Evolutionary conservation across 2,888 invertebrate species (phyloP).

Genomic region (Ophioninae sp.): DNA sequence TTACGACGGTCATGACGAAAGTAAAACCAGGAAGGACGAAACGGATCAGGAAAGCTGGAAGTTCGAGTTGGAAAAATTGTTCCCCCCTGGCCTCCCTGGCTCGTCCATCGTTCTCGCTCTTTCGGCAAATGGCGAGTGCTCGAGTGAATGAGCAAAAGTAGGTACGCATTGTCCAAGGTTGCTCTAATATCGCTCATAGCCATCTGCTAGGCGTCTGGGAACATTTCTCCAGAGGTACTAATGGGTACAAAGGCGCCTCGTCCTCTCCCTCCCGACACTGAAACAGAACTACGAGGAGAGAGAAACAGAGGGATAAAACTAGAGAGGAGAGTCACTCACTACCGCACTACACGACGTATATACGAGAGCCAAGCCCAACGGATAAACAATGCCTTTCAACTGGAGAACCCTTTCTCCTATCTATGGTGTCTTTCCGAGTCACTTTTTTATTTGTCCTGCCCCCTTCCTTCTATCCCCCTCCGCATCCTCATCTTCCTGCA

Average conservation of each 20-base stretch:
- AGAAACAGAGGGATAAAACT: slow-evolving; percentile 50
- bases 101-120: slow-evolving; percentile 6
- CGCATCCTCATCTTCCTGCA: slow-evolving; percentile 6
- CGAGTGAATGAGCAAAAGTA: slow-evolving; percentile 36
- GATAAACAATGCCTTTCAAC: slow-evolving; percentile 62
- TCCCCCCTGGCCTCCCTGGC: not conserved
- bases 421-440: slow-evolving; percentile 50
- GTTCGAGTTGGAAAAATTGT: not conserved
- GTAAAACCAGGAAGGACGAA: too few species aligned
- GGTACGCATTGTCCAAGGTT: slow-evolving; percentile 21
- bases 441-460: slow-evolving; percentile 38
- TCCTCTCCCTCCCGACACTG: slow-evolving; percentile 52
- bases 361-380: slow-evolving; percentile 37
- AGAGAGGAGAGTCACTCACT: slow-evolving; percentile 39
- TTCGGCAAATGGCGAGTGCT: slow-evolving; percentile 6
- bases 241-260: slow-evolving; percentile 53
- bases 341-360: slow-evolving; percentile 24
- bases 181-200: slow-evolving; percentile 13
- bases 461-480: slow-evolving; percentile 30
- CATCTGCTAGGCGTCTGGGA: slow-evolving; percentile 42
- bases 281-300: not conserved
- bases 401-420: slow-evolving; percentile 58
- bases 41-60: too few species aligned
- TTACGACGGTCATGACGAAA: too few species aligned
- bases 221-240: slow-evolving; percentile 46